These are phyloP conservation scores for Cygnus olor DNA, from an alignment of 2,797 vertebrate genomes.

Conservation along the genomic window DNA sequence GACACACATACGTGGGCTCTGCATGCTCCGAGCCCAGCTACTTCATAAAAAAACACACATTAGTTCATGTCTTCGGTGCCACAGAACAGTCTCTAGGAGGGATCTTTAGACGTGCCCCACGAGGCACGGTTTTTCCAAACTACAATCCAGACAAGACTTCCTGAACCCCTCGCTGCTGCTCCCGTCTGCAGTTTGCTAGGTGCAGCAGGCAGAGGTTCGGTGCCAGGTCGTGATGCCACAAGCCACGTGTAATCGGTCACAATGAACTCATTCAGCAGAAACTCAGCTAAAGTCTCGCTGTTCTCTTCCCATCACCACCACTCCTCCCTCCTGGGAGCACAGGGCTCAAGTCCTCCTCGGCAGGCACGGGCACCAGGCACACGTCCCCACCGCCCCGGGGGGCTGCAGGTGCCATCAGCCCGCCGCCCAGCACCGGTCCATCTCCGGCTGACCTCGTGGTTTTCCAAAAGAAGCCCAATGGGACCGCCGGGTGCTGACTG, in stretches of 20 bases:
- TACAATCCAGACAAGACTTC: not conserved
- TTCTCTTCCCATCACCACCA: not conserved
- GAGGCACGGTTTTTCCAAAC: not conserved
- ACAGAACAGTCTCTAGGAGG: not conserved
- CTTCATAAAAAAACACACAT: not conserved
- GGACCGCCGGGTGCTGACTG: not conserved
- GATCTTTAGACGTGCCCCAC: not conserved
- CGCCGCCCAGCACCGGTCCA: rapidly evolving
- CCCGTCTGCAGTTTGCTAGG: not conserved
- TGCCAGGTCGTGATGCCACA: rapidly evolving
- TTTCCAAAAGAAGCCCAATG: not conserved
- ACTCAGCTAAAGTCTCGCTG: not conserved
- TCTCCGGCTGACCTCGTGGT: not conserved
- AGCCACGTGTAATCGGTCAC: not conserved
- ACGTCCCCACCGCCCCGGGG: rapidly evolving
- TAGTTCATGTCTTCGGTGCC: not conserved
- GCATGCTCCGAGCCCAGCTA: not conserved
- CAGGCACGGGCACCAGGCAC: not conserved
- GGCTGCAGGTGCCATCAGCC: not conserved
- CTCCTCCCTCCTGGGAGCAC: not conserved
- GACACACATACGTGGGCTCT: not conserved
- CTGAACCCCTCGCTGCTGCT: not conserved
- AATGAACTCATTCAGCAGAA: not conserved
- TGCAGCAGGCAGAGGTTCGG: not conserved
- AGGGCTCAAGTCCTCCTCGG: rapidly evolving